Base-by-base conservation (phyloP, 2,113 vertebrate genomes). In the Bos indicus region DNA sequence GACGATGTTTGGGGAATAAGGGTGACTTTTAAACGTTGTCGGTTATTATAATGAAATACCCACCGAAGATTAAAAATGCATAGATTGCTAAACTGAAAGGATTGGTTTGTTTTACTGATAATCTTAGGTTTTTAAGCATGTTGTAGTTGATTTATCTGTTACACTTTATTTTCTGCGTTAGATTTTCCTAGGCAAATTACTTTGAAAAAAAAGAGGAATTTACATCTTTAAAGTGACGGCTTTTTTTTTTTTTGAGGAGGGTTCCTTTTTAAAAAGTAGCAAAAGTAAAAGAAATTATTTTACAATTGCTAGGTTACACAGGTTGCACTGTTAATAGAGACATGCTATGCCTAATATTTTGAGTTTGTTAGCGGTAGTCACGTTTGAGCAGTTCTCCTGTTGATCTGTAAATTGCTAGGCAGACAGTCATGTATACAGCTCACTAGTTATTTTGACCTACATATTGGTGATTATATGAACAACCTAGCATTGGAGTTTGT, bases 361-460 rank as follows among this genome's bases (percentile, higher is more conserved):
- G 59, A 56, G 51, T 92, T 95, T 95, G 71, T 92, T 94, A 64
- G 57, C 48, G 60, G 12, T 83, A 54, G 14, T 74, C 54, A 95
- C n/a, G 46, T 93, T 91, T 91, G 33, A 95, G 77, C 64, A 60
- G 13, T 77, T 89, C 80, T 64, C 16, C 30, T 88, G 25, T 93
- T 94, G 57, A 80, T 90, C 21, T 46, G 54, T 90, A 62, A 90
- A 90, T 95, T 90, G 54, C 94, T 93, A 80, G 83, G 71, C 91
- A 90, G 78, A 60, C 40, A 59, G 74, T 95, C 91, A 81, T 89
- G 46, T 84, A 19, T 21, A 94, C 16, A 94, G 56, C 57, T 94
- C 51, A 74, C 52, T 64, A 52, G 51, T 95, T 95, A 84, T 97
- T 97, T 97, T 97, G 36, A 94, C 90, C 59, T 88, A 80, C 91